phyloP scores from a whole-genome alignment of 2,888 invertebrate species.

The Piscicola geometra region DNA sequence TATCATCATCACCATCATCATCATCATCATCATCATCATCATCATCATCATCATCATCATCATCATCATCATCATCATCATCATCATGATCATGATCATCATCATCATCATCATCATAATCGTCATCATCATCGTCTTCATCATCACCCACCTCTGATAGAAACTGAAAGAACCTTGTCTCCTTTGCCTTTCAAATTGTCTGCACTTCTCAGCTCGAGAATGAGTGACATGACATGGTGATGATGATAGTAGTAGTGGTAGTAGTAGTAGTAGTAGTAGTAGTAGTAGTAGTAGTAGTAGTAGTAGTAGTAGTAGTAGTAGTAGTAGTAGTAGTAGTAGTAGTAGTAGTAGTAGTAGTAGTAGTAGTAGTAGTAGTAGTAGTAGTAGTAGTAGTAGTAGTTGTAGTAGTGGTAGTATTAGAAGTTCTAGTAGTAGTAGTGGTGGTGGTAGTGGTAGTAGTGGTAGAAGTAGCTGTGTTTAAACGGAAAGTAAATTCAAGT shows the following conservation, averaged over 20 bases:
- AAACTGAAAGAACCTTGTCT: conserved; percentile 54
- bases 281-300: conserved; percentile 37
- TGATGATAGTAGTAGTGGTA: conserved; percentile 18
- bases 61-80: conserved; percentile 35
- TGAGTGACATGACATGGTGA: conserved; percentile 50
- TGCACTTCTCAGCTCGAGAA: conserved; percentile 53
- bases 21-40: conserved; percentile 20
- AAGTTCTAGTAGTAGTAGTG: not conserved
- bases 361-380: not conserved
- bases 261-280: conserved; percentile 36
- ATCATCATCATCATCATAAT: conserved; percentile 34
- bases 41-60: conserved; percentile 28
- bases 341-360: not conserved
- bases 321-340: conserved; percentile 35
- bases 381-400: not conserved
- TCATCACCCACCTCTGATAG: conserved; percentile 68
- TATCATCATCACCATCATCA: conserved; percentile 20
- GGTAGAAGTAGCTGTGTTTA: not conserved
- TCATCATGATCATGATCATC: conserved; percentile 37
- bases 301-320: conserved; percentile 39
- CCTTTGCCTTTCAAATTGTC: conserved; percentile 52
- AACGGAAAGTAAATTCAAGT: not conserved
- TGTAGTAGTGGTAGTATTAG: no score
- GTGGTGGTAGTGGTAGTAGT: not conserved
- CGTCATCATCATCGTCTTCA: conserved; percentile 29